Evolutionary conservation across 1,140 invertebrate genomes (phyloP), one percentile per base, ranked within the genome.

Genomic region (Drosophila sp.): DNA sequence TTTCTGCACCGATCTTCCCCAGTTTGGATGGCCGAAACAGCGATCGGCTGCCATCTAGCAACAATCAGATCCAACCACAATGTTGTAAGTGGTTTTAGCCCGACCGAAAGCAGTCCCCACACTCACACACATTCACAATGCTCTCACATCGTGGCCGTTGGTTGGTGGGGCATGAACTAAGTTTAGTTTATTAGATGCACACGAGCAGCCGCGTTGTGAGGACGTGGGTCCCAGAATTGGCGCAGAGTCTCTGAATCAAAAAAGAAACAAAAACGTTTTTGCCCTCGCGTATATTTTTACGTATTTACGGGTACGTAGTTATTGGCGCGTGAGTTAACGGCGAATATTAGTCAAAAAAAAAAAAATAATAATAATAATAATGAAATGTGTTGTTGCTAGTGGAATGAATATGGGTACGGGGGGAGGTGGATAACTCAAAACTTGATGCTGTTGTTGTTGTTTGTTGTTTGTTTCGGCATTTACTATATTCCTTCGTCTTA

Each of bases 141-240:
- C 25, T 10, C 29, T 50, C 30, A 27, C 29, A 64, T 38, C 35
- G 40, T 27, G 35, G 70, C 70, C 35, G 40, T 44, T 40, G 17
- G 17, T 17, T 38, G 64, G 41, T 50, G 17, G 58, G 69, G 67
- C 73, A 77, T 72, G 74, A 72, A 69, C 71, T 76, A 76, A 77
- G 72, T 79, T 68, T 72, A 81, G 76, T 82, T 85, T 80, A 80
- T 79, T 90, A 92, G 91, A 92, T 84, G 91, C 79, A 90, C 78
- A 91, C 80, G 82, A 90, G 79, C 90, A 79, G 76, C 72, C 89
- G 85, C 76, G 75, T 79, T 76, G 80, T 75, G 70, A 83, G 80
- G 90, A 91, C 80, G 91, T 86, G 76, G 60, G 58, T 56, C 70
- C 38, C 8, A 25, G 41, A 68, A 60, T 10, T 38, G 11, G 27